Base-by-base conservation (phyloP, 2,113 vertebrate genomes). In the Otocyon megalotis region DNA sequence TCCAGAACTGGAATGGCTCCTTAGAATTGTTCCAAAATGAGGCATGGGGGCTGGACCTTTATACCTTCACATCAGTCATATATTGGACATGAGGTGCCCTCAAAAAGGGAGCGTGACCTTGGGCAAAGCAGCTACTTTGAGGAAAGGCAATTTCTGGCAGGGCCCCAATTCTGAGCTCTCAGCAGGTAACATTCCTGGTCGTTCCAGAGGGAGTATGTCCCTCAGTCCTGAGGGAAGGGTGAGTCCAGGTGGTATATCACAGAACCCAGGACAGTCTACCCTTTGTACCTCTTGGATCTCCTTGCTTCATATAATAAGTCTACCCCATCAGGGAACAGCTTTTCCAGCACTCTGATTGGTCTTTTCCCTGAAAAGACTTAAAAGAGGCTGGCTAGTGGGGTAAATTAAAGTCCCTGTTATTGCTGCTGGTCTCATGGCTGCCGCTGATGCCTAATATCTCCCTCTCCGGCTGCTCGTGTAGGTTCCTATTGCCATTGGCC, bases 371-470 rank as follows among this genome's bases (percentile, higher is more conserved):
- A 67, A 43, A 22, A 72, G 32, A 53, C 8, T 67, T 54, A 20
- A 2, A 6, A 9, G 7, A 58, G 60, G 60, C 28, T 19, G 28
- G 19, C 15, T 22, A 5, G 16, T 35, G 72, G 35, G 32, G 30
- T 28, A 13, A n/a, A 30, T 12, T 43, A 8, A 8, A 19, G 60
- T 24, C 19, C 60, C 17, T 50, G 22, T 48, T 19, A 0, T 26
- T 7, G 30, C 60, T n/a, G 58, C 58, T 53, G 92, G 37, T 28
- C 65, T 87, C 48, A 11, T 0, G 24, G 24, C 74, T 26, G 14
- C 15, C 28, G 0, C 10, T 0, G 24, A 35, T 20, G 65, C 20
- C 28, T 0, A 10, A 26, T 26, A 9, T 5, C 54, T 37, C 22
- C 53, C 24, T 13, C 13, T 58, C 62, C 67, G 5, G 12, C 32